Percentiles rank a stretch among this genome's conserved stretches.
phyloP scores from a whole-genome alignment of 1,140 invertebrate genomes.

The Semibalanus balanoides region DNA sequence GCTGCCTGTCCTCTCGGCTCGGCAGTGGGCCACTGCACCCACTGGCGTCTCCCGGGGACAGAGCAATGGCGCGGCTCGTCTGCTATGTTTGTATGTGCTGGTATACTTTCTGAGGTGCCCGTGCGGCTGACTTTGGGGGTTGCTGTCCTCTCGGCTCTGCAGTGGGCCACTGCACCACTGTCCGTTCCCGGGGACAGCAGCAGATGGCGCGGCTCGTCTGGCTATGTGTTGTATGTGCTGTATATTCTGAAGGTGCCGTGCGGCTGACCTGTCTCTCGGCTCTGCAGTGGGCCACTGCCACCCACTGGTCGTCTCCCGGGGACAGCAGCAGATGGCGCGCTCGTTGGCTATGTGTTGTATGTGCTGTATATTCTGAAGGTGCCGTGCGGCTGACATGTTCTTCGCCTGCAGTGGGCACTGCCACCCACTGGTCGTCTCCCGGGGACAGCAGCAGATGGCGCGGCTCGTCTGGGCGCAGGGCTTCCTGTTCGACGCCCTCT shows the following conservation, averaged over 20 bases:
- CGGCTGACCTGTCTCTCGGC: too few species aligned
- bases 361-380: too few species aligned
- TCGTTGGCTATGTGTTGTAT: too few species aligned
- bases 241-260: too few species aligned
- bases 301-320: conserved; percentile 18
- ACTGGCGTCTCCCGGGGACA: conserved; percentile 15
- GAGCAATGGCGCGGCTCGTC: conserved; percentile 19
- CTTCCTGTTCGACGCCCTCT: conserved; percentile 21
- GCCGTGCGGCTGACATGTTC: too few species aligned
- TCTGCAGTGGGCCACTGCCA: conserved; percentile 9
- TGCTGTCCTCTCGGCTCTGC: too few species aligned
- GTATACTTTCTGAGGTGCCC: too few species aligned
- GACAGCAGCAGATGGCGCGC: conserved; percentile 17
- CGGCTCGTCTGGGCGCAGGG: conserved; percentile 19
- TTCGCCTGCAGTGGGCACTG: conserved; percentile 17
- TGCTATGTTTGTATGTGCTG: too few species aligned
- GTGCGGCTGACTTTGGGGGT: too few species aligned
- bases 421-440: conserved; percentile 19
- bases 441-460: conserved; percentile 17
- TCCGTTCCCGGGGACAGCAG: conserved; percentile 17
- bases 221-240: too few species aligned
- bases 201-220: conserved; percentile 18
- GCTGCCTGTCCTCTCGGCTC: too few species aligned
- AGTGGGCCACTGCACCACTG: conserved; percentile 18
- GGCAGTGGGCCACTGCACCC: conserved; percentile 11